These are phyloP conservation scores for Bovichtus variegatus DNA, from an alignment of 2,797 vertebrate species.

Conservation along the genomic window DNA sequence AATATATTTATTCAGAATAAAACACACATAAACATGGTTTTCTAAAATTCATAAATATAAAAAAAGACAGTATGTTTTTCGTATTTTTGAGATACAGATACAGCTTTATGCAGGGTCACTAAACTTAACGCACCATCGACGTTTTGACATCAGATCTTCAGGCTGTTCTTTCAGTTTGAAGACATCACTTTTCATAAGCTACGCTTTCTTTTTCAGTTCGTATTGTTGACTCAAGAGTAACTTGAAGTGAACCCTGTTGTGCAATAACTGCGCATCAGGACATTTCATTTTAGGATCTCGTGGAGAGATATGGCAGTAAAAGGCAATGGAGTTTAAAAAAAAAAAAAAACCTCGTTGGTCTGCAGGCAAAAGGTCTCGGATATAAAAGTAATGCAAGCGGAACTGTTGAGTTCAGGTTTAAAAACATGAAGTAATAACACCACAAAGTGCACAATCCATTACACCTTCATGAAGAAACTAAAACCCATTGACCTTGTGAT, in stretches of 20 bases:
- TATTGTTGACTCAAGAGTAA: conserved; percentile 1
- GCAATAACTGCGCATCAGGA: conserved; percentile 26
- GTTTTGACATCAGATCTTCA: conserved; percentile 5
- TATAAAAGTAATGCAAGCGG: conserved; percentile 23
- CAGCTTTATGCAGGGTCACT: too few relatives aligned
- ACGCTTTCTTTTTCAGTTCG: conserved; percentile 11
- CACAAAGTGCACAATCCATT: neutral
- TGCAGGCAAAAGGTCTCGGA: conserved; percentile 32
- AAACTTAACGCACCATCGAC: too few relatives aligned
- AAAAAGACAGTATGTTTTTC: conserved; percentile 13
- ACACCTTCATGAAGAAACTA: conserved; percentile 1
- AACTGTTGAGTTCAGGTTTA: neutral
- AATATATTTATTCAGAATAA: conserved; percentile 52
- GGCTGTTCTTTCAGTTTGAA: conserved; percentile 25
- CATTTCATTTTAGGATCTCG: conserved; percentile 8
- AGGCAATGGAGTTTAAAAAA: neutral
- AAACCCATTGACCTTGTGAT: neutral
- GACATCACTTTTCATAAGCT: neutral
- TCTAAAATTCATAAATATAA: conserved; percentile 32
- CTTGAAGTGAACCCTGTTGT: neutral
- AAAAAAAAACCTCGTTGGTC: conserved; percentile 18
- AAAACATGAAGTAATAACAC: neutral
- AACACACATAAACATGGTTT: conserved; percentile 35
- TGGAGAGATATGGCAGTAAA: conserved; percentile 22
- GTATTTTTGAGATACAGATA: conserved; percentile 4